phyloP scores from a whole-genome alignment of 2,888 invertebrate species.

The Agriopis aurantiaria region DNA sequence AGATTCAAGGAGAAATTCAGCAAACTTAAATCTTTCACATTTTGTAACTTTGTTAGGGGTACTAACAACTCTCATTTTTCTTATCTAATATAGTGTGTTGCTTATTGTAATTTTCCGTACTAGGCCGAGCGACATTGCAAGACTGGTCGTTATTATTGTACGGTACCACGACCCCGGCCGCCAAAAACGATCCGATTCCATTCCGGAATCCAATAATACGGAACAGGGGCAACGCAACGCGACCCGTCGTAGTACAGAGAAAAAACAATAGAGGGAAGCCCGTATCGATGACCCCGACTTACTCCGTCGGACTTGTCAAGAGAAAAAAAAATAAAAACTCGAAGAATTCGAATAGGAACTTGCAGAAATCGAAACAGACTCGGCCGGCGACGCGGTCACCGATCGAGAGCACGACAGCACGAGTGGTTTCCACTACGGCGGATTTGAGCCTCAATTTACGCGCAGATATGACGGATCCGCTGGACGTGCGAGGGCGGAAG shows the following conservation, averaged over 20 bases:
- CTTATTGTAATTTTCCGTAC: conserved; percentile 40
- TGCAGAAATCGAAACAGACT: conserved; percentile 83
- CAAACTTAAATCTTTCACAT: not conserved
- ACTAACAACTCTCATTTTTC: conserved; percentile 30
- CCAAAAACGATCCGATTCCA: conserved; percentile 88
- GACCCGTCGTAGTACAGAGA: conserved; percentile 78
- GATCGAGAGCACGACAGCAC: conserved; percentile 81
- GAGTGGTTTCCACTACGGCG: conserved; percentile 61
- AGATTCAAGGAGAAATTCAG: too few species aligned
- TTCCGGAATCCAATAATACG: conserved; percentile 78
- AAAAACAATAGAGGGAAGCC: conserved; percentile 77
- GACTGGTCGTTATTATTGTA: conserved; percentile 97
- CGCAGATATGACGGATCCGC: conserved; percentile 72
- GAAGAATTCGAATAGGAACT: conserved; percentile 82
- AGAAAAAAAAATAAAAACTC: conserved; percentile 86
- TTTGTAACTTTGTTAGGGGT: not conserved
- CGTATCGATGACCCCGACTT: conserved; percentile 74
- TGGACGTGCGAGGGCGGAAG: conserved; percentile 82
- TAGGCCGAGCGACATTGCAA: conserved; percentile 95
- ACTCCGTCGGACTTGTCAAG: conserved; percentile 79
- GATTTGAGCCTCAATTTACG: conserved; percentile 79
- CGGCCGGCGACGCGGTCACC: conserved; percentile 85
- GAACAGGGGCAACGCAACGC: conserved; percentile 76
- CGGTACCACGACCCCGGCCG: conserved; percentile 91
- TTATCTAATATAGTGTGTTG: conserved; percentile 10